phyloP scores from a whole-genome alignment of 2,113 vertebrate species.

The Petrocephalus zakoni region DNA sequence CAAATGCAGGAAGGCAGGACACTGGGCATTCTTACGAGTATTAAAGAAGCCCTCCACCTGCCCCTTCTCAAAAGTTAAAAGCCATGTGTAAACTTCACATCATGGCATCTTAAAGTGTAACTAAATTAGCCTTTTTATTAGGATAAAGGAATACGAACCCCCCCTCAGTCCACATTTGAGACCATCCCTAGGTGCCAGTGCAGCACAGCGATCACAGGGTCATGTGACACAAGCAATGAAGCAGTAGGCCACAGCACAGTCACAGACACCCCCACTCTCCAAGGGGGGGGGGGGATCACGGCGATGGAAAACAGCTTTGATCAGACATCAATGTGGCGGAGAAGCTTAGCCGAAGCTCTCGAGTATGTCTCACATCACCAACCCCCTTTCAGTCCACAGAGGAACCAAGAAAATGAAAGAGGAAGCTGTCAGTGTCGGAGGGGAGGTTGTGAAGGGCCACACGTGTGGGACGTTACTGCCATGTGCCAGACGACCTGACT shows the following conservation, averaged over 20 bases:
- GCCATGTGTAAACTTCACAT: not conserved
- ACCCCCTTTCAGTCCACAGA: not conserved
- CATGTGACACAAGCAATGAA: too few relatives aligned
- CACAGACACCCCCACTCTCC: not conserved
- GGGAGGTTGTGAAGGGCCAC: not conserved
- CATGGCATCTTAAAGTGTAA: not conserved
- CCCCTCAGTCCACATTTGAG: not conserved
- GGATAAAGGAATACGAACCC: too few relatives aligned
- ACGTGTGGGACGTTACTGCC: not conserved
- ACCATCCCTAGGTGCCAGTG: not conserved
- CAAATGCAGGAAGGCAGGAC: not conserved
- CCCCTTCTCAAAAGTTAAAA: not conserved
- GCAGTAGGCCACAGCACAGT: not conserved
- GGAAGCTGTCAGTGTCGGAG: not conserved
- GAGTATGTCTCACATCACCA: not conserved
- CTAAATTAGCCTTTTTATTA: not conserved
- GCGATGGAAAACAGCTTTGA: not conserved
- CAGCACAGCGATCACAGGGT: not conserved
- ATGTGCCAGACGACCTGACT: not conserved
- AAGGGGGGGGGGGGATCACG: not conserved
- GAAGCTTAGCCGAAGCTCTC: not conserved
- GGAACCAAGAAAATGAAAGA: slow-evolving; percentile 22
- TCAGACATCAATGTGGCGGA: not conserved
- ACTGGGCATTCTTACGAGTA: not conserved
- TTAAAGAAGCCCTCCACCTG: not conserved